Percentiles rank a stretch among this genome's conserved stretches.
Conservation (phyloP, 2,888 invertebrate species). For the Chouioia cunea region DNA sequence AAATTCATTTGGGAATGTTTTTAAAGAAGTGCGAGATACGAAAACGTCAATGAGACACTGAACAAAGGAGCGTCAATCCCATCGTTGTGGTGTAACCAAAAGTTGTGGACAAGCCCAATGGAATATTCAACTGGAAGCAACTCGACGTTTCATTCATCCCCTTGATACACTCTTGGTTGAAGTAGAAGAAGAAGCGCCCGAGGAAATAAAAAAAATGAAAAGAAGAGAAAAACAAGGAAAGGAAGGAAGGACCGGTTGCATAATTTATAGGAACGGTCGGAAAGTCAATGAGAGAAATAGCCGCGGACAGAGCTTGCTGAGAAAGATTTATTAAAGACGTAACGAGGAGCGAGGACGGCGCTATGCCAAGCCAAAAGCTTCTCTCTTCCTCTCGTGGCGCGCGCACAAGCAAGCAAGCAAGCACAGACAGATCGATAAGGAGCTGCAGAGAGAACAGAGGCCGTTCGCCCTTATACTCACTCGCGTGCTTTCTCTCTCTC, state of each 20-base stretch:
- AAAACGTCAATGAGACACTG: no score
- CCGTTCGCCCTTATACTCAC: constrained; percentile 13
- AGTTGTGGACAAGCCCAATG: neutral
- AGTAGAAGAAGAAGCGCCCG: neutral
- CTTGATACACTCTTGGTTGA: neutral
- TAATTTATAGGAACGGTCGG: constrained; percentile 22
- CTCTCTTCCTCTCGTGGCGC: neutral
- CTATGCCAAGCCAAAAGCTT: neutral
- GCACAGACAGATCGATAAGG: constrained; percentile 57
- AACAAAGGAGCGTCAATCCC: no score
- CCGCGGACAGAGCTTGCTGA: neutral
- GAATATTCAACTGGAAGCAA: constrained; percentile 22
- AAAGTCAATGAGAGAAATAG: constrained; percentile 8
- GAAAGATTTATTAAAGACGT: constrained; percentile 43
- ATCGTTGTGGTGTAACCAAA: no score
- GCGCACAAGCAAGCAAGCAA: neutral
- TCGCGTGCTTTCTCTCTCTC: constrained; percentile 4
- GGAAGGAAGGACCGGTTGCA: neutral
- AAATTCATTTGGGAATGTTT: neutral
- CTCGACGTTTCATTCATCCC: constrained; percentile 19
- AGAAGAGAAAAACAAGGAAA: neutral
- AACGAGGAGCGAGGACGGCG: constrained; percentile 22
- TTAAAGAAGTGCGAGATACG: no score
- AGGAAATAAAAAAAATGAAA: neutral
- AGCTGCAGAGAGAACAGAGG: constrained; percentile 26